Percentiles rank a stretch among this genome's conserved stretches.
phyloP scores from a whole-genome alignment of 2,888 invertebrate species.

The Cerastoderma edule region DNA sequence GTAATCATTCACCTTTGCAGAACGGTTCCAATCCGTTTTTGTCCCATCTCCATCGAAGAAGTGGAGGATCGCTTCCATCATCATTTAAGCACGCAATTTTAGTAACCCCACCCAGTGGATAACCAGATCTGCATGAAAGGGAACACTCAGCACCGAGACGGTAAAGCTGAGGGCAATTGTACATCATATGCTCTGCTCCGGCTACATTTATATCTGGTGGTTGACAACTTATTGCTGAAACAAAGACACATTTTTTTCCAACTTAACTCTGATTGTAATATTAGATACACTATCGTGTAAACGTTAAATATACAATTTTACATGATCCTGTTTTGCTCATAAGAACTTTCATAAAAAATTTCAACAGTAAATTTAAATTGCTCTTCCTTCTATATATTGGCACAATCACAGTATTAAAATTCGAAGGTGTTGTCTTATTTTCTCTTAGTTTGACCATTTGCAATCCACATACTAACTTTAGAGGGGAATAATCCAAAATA shows the following conservation, averaged over 20 bases:
- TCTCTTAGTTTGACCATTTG: too few relatives aligned
- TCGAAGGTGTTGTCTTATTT: too few relatives aligned
- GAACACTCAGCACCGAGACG: constrained; percentile 42
- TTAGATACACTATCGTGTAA: too few relatives aligned
- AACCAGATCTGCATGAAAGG: constrained; percentile 46
- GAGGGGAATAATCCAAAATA: too few relatives aligned
- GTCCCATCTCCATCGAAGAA: constrained; percentile 41
- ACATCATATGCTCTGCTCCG: constrained; percentile 40
- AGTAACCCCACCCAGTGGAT: constrained; percentile 36
- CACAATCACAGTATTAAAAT: too few relatives aligned
- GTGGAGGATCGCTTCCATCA: constrained; percentile 30
- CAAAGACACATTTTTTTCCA: background rate
- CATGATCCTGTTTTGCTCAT: too few relatives aligned
- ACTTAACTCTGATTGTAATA: too few relatives aligned
- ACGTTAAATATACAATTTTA: too few relatives aligned
- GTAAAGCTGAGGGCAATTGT: constrained; percentile 37
- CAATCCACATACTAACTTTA: too few relatives aligned
- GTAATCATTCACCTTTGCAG: constrained; percentile 57
- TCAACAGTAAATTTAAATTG: too few relatives aligned
- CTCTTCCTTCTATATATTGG: too few relatives aligned
- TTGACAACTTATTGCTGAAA: constrained; percentile 37
- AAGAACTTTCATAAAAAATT: too few relatives aligned
- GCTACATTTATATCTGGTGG: constrained; percentile 33
- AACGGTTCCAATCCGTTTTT: constrained; percentile 28
- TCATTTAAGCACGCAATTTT: constrained; percentile 38